These are phyloP conservation scores for Campaea margaritaria DNA, from an alignment of 2,888 invertebrate genomes.

Conservation along the genomic window DNA sequence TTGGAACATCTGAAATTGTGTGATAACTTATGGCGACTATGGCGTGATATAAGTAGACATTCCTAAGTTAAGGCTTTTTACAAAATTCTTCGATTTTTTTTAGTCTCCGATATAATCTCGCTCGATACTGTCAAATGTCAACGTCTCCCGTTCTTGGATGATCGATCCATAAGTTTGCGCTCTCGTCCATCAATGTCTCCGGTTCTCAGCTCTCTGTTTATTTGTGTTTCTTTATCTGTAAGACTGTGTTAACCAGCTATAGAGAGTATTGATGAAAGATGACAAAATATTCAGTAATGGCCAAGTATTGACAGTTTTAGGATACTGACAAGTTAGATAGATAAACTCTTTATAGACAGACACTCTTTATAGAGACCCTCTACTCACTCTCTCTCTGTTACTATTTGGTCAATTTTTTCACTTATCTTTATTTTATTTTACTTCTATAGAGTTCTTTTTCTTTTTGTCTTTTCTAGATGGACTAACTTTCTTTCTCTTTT, in stretches of 20 bases:
- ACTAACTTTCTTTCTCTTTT: too few relatives aligned
- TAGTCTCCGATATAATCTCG: constrained; percentile 16
- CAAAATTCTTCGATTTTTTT: constrained; percentile 8
- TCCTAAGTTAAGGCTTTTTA: neutral
- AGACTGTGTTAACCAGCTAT: constrained; percentile 18
- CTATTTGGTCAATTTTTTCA: too few relatives aligned
- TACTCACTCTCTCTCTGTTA: too few relatives aligned
- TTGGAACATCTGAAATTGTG: too few relatives aligned
- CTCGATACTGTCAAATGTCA: constrained; percentile 39
- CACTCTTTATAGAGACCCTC: too few relatives aligned
- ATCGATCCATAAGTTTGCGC: constrained; percentile 38
- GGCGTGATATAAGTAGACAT: too few relatives aligned
- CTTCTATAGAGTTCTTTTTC: too few relatives aligned
- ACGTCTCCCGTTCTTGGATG: constrained; percentile 32
- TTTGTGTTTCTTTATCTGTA: constrained; percentile 42
- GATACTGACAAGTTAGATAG: constrained; percentile 16
- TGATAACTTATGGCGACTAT: too few relatives aligned
- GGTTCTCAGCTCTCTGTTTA: constrained; percentile 26
- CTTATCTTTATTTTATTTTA: too few relatives aligned
- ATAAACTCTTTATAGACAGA: too few relatives aligned
- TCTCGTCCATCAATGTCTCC: constrained; percentile 43
- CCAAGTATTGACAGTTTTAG: constrained; percentile 42
- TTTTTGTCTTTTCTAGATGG: too few relatives aligned
- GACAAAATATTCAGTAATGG: constrained; percentile 65
- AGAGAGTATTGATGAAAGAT: constrained; percentile 57